Percentiles rank a stretch among this genome's conserved stretches.
Conservation (phyloP, 2,797 vertebrate species). For the Ciconia nigra region DNA sequence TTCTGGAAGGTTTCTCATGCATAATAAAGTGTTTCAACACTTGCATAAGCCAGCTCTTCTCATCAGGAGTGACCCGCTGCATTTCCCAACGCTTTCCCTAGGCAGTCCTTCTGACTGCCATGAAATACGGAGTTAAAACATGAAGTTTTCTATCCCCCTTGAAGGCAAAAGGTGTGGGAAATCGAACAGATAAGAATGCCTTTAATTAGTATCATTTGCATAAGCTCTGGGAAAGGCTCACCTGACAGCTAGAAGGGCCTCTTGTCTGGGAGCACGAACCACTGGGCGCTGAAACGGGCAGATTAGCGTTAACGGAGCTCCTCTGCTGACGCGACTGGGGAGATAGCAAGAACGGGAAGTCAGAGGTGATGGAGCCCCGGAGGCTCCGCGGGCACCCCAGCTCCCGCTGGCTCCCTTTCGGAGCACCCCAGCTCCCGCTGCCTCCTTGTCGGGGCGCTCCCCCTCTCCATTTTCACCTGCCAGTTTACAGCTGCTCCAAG, state of each 20-base stretch:
- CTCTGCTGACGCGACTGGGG: not conserved
- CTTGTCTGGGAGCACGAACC: slow-evolving; percentile 19
- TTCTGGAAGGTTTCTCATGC: slow-evolving; percentile 67
- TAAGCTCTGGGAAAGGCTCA: slow-evolving; percentile 59
- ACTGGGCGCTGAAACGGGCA: not conserved
- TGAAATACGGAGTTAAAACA: not conserved
- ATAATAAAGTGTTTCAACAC: slow-evolving; percentile 55
- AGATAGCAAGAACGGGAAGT: not conserved
- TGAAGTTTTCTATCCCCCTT: slow-evolving; percentile 43
- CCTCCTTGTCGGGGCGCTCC: not conserved
- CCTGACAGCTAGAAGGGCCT: slow-evolving; percentile 47
- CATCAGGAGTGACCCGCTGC: slow-evolving; percentile 48
- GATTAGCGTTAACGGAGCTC: not conserved
- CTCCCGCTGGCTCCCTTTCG: not conserved
- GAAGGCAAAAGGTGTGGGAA: slow-evolving; percentile 64
- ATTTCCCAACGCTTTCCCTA: slow-evolving; percentile 50
- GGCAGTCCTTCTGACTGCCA: slow-evolving; percentile 42
- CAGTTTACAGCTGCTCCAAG: not conserved
- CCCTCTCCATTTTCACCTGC: not conserved
- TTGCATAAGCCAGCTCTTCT: slow-evolving; percentile 29
- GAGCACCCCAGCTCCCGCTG: not conserved
- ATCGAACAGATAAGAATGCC: slow-evolving; percentile 49
- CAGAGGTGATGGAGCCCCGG: not conserved
- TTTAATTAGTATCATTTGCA: slow-evolving; percentile 62
- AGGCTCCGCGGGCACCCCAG: not conserved